phyloP scores from a whole-genome alignment of 2,113 vertebrate genomes.

The Cheirogaleus medius region DNA sequence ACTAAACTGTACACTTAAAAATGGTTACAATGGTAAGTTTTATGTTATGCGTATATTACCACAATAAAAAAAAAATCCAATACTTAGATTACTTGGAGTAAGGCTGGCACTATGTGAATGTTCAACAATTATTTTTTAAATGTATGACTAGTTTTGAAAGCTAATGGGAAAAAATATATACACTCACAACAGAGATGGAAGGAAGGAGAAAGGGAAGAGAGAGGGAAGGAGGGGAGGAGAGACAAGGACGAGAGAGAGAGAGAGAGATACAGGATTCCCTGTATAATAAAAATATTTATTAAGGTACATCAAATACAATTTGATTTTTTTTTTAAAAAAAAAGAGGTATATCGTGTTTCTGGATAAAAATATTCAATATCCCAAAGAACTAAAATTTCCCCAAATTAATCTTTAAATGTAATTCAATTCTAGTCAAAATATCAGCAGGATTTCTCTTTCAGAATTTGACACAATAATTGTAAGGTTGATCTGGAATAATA shows the following conservation, averaged over 20 bases:
- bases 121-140: background rate
- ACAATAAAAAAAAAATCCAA: background rate
- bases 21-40: background rate
- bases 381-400: constrained; percentile 44
- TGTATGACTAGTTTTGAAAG: background rate
- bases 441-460: constrained; percentile 48
- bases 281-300: background rate
- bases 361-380: constrained; percentile 30
- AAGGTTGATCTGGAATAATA: constrained; percentile 24
- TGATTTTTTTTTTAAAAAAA: background rate
- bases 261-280: background rate
- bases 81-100: background rate
- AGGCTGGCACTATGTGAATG: background rate
- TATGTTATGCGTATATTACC: background rate
- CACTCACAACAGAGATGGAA: background rate
- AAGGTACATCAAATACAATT: background rate
- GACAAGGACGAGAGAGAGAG: too few species aligned
- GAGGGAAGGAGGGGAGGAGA: background rate
- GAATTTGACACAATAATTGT: constrained; percentile 58
- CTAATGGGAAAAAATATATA: background rate
- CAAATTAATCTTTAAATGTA: constrained; percentile 44
- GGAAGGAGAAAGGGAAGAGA: background rate
- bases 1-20: background rate
- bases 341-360: background rate
- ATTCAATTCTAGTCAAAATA: constrained; percentile 65